phyloP scores from a whole-genome alignment of 2,113 vertebrate genomes.

The Dasyprocta punctata region DNA sequence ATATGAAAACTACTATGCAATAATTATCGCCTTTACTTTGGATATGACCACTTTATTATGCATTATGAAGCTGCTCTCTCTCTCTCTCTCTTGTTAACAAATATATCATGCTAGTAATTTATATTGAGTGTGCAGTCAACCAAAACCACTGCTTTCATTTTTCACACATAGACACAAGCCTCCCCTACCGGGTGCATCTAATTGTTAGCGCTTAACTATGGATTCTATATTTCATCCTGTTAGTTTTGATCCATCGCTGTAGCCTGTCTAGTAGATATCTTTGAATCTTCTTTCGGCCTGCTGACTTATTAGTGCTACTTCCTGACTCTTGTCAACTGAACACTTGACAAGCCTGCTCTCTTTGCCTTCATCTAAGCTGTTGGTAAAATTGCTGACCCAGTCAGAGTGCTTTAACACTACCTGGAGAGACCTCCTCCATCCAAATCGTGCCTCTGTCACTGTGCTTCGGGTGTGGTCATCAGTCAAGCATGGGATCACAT shows the following conservation, averaged over 20 bases:
- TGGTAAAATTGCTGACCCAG: background rate
- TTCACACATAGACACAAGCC: background rate
- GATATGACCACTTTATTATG: background rate
- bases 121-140: slow-evolving; percentile 19
- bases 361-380: background rate
- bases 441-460: no score
- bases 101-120: slow-evolving; percentile 28
- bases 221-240: background rate
- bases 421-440: background rate
- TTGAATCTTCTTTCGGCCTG: background rate
- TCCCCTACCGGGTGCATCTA: background rate
- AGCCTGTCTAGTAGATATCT: slow-evolving; percentile 21
- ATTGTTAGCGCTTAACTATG: slow-evolving; percentile 39
- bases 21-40: slow-evolving; percentile 30
- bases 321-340: background rate
- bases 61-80: background rate
- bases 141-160: slow-evolving; percentile 21
- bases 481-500: background rate
- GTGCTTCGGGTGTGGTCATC: fast-evolving
- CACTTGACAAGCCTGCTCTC: background rate
- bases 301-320: background rate
- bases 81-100: slow-evolving; percentile 1
- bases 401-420: background rate
- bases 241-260: background rate
- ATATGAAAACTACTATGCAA: background rate